Evolutionary conservation across 2,113 vertebrate species (phyloP), one percentile per base, ranked within the genome.

Genomic region (Tinamus guttatus): DNA sequence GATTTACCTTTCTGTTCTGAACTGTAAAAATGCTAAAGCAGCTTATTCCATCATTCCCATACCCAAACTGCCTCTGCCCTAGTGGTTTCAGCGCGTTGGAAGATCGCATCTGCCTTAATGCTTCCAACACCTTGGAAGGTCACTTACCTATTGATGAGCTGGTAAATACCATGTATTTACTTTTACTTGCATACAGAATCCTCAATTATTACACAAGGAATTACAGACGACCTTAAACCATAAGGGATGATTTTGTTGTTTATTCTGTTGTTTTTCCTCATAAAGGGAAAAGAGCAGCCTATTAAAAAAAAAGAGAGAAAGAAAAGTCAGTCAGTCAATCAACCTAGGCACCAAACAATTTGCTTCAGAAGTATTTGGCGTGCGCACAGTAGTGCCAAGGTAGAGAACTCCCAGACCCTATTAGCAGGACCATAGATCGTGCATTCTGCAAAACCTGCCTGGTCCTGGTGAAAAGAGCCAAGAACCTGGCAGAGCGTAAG

Each of bases 381-480:
- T 67, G 21, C 63, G 58, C 7, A 40, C 68, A 89, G 80, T 43
- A 11, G 51, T 16, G 51, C 47, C 43, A 54, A 49, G 17, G 32
- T 52, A 54, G 30, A 67, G 16, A 76, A 75, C 52, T 59, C 73
- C 47, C 58, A 93, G 24, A 70, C 45, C 56, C 65, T 86, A 58
- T 60, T 62, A 85, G 25, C 25, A 49, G 17, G 32, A 65, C 54
- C 45, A 51, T 3, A 89, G 63, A 85, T 13, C 38, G 56, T 75
- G n/a, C 73, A 75, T 96, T 95, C 87, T 60, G 34, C 63, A 38
- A 89, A 96, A 89, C 38, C 58, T 85, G 18, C 47, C 14, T 65
- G 54, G 85, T 69, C 80, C 70, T 43, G 68, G 68, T 87, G 75
- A 94, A 87, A 82, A 62, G 54, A 87, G 40, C 58, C 82, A 88